Percentiles rank a stretch among this genome's conserved stretches.
Evolutionary conservation across 1,140 invertebrate species (phyloP).

Genomic region (Zaprionus davidi): DNA sequence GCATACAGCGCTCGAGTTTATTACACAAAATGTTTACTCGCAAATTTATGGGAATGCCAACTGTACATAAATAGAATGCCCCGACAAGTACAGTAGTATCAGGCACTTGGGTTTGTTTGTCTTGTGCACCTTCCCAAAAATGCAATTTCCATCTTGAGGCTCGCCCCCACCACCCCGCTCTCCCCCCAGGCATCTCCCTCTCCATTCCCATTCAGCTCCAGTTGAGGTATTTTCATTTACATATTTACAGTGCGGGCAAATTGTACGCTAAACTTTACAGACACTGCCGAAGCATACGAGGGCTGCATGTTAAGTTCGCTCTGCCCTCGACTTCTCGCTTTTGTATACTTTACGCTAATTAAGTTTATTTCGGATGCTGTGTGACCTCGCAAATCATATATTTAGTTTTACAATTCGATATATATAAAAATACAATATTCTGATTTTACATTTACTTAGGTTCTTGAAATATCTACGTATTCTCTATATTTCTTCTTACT

Average conservation of each 20-base stretch:
- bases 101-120: slow-evolving; percentile 2
- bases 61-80: slow-evolving; percentile 3
- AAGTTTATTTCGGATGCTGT: too few species aligned
- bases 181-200: not conserved
- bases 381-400: too few species aligned
- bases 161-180: not conserved
- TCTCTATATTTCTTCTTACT: too few species aligned
- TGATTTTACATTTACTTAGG: too few species aligned
- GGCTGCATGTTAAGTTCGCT: not conserved
- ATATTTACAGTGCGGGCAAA: slow-evolving; percentile 5
- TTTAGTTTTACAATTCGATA: too few species aligned
- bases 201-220: not conserved
- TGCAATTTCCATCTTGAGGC: slow-evolving; percentile 2
- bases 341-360: too few species aligned
- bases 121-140: slow-evolving; percentile 1
- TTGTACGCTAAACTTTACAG: not conserved
- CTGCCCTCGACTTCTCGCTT: too few species aligned
- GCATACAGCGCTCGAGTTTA: not conserved
- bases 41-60: slow-evolving; percentile 5
- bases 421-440: too few species aligned
- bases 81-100: slow-evolving; percentile 4
- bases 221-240: slow-evolving; percentile 7
- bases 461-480: too few species aligned
- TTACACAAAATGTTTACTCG: slow-evolving; percentile 2
- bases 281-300: not conserved